A percentile compares a stretch with the other conserved stretches of the same genome.
These are phyloP conservation scores for Bellardia pandia DNA, from an alignment of 2,888 invertebrate species.

Conservation along the genomic window DNA sequence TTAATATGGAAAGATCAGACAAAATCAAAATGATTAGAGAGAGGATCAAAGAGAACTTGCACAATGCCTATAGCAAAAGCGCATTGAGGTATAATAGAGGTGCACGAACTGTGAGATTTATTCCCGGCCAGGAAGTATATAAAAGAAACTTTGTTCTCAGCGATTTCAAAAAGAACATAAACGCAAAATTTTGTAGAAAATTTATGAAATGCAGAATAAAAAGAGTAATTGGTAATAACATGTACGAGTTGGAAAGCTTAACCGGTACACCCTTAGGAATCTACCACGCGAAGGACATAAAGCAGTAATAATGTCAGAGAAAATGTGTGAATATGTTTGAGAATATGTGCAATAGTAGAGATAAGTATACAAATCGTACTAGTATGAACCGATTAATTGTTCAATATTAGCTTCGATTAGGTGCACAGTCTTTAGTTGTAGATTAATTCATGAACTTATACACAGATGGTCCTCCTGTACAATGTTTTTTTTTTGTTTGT, in stretches of 20 bases:
- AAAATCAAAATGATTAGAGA: neutral
- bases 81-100: neutral
- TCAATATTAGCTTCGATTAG: too few species aligned
- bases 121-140: neutral
- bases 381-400: too few species aligned
- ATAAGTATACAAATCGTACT: too few species aligned
- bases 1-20: neutral
- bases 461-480: too few species aligned
- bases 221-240: neutral
- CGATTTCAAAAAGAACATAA: neutral
- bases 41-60: neutral
- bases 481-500: too few species aligned
- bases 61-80: neutral
- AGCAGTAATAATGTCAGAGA: neutral
- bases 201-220: neutral
- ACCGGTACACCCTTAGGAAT: neutral
- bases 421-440: too few species aligned
- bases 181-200: neutral
- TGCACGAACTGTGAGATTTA: neutral
- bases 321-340: too few species aligned
- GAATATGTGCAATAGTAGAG: neutral
- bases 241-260: neutral
- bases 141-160: neutral
- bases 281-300: neutral
- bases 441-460: too few species aligned